Conservation (phyloP, 1,140 invertebrate species). For the Meloidogyne floridensis region DNA sequence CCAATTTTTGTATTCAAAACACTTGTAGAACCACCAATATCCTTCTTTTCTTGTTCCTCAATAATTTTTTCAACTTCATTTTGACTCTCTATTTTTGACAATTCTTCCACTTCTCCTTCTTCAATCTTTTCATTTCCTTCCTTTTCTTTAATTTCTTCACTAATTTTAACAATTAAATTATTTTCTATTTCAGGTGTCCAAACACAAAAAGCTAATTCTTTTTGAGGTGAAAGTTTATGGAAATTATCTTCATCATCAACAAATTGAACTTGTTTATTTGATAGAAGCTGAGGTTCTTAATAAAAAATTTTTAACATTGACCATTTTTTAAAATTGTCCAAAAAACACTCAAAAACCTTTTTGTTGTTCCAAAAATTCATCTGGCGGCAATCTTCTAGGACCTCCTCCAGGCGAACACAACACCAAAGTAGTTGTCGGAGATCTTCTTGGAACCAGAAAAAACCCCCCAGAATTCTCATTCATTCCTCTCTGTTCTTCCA, state of each 20-base stretch:
- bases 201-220: background rate
- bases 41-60: background rate
- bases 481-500: constrained; percentile 16
- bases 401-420: constrained; percentile 16
- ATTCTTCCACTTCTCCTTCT: background rate
- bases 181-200: background rate
- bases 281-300: background rate
- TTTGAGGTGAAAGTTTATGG: background rate
- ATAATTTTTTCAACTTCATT: background rate
- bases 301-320: background rate
- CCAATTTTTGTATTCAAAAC: background rate
- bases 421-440: constrained; percentile 32
- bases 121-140: background rate
- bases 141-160: background rate
- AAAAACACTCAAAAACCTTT: background rate
- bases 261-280: background rate
- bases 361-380: constrained; percentile 8
- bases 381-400: constrained; percentile 19
- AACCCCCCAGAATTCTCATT: constrained; percentile 2
- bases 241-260: background rate
- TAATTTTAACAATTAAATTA: background rate
- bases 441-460: constrained; percentile 24
- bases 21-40: background rate
- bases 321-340: too few species aligned
- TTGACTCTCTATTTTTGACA: background rate